A percentile compares a stretch with the other conserved stretches of the same genome.
Evolutionary conservation across 1,140 invertebrate species (phyloP).

Genomic region (Octopus sinensis): DNA sequence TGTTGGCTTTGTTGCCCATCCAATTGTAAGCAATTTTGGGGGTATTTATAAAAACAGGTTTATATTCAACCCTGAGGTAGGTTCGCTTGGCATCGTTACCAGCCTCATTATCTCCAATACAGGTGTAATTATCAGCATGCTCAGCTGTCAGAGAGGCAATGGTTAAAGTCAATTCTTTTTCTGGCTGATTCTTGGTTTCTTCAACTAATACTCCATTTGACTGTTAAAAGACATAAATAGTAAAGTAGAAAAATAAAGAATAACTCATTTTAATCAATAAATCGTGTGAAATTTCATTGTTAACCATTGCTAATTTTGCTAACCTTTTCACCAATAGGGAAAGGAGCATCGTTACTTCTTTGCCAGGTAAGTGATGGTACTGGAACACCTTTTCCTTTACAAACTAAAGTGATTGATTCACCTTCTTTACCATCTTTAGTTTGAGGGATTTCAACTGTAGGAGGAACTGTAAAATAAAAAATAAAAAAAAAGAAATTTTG

Average conservation of each 20-base stretch:
- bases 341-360: neutral
- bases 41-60: neutral
- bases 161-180: neutral
- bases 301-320: neutral
- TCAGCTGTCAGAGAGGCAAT: neutral
- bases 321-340: neutral
- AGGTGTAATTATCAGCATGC: neutral
- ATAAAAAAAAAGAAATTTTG: neutral
- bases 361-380: conserved; percentile 1
- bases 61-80: neutral
- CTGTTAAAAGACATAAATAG: too few relatives aligned
- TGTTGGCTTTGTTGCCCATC: neutral
- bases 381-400: neutral
- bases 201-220: too few relatives aligned
- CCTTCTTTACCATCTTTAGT: neutral
- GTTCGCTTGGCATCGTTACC: neutral
- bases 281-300: neutral
- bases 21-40: neutral
- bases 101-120: neutral
- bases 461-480: neutral
- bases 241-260: too few relatives aligned
- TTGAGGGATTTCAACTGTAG: neutral
- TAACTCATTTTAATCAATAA: too few relatives aligned
- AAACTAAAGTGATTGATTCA: neutral
- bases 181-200: too few relatives aligned